A percentile compares a stretch with the other conserved stretches of the same genome.
These are phyloP conservation scores for Cygnus buccinator DNA, from an alignment of 2,113 vertebrate genomes.

Conservation along the genomic window DNA sequence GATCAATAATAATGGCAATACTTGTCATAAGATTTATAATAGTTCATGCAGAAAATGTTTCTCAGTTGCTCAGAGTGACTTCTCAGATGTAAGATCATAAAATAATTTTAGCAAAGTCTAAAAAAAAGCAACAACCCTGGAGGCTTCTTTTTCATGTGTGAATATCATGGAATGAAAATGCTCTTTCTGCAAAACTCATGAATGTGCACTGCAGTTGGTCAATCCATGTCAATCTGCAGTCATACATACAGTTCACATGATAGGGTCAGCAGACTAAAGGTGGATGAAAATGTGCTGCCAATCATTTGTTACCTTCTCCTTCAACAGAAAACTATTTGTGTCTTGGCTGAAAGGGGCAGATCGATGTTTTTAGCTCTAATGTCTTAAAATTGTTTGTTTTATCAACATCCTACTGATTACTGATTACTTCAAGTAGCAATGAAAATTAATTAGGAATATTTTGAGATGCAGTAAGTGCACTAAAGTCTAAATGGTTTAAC, in stretches of 20 bases:
- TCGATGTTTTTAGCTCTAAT: neutral
- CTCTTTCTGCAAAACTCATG: neutral
- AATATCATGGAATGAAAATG: neutral
- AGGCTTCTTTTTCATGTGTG: neutral
- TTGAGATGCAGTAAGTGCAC: neutral
- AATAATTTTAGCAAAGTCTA: neutral
- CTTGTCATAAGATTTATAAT: neutral
- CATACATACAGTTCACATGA: neutral
- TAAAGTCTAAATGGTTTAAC: neutral
- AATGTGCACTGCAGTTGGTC: neutral
- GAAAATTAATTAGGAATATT: neutral
- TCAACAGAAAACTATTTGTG: neutral
- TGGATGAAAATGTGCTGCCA: neutral
- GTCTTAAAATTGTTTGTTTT: neutral
- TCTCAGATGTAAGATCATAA: neutral
- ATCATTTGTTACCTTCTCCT: neutral
- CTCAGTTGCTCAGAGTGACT: neutral
- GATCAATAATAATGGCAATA: neutral
- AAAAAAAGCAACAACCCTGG: accelerated
- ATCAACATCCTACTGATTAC: neutral
- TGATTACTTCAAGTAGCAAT: neutral
- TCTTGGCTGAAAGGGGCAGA: neutral
- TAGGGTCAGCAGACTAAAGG: neutral
- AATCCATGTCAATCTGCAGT: neutral
- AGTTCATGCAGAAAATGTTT: neutral